Evolutionary conservation across 2,113 vertebrate genomes (phyloP).

Genomic region (Natator depressus): DNA sequence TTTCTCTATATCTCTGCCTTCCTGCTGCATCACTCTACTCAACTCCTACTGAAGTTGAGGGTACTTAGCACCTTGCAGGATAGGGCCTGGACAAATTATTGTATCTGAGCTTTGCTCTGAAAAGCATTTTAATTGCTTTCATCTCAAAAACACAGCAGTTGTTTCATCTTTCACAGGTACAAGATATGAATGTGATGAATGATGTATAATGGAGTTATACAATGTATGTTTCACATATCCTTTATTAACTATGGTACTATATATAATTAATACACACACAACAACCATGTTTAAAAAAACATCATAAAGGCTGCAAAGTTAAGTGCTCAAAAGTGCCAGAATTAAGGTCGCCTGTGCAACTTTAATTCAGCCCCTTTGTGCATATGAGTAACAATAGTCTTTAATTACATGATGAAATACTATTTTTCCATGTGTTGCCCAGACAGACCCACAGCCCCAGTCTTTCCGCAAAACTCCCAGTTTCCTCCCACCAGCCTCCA

Average conservation of each 20-base stretch:
- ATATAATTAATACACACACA: neutral
- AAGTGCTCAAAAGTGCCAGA: neutral
- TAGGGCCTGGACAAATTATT: neutral
- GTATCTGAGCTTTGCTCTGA: neutral
- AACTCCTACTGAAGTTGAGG: neutral
- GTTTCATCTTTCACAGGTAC: neutral
- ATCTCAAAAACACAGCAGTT: conserved; percentile 1
- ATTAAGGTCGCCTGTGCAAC: neutral
- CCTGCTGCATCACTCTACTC: neutral
- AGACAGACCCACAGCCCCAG: too few species aligned
- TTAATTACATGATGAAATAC: neutral
- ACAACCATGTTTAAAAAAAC: neutral
- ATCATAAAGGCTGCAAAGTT: neutral
- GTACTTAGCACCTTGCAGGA: neutral
- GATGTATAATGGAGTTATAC: neutral
- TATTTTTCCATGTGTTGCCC: too few species aligned
- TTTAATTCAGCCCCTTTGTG: neutral
- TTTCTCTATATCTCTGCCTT: neutral
- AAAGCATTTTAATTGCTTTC: conserved; percentile 10
- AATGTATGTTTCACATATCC: neutral
- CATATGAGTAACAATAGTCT: neutral
- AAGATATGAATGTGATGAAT: conserved; percentile 1
- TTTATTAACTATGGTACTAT: neutral
- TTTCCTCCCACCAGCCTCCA: too few species aligned
- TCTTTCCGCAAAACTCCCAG: too few species aligned